Conservation (phyloP, 2,888 invertebrate genomes). For the Dendrolimus pini region DNA sequence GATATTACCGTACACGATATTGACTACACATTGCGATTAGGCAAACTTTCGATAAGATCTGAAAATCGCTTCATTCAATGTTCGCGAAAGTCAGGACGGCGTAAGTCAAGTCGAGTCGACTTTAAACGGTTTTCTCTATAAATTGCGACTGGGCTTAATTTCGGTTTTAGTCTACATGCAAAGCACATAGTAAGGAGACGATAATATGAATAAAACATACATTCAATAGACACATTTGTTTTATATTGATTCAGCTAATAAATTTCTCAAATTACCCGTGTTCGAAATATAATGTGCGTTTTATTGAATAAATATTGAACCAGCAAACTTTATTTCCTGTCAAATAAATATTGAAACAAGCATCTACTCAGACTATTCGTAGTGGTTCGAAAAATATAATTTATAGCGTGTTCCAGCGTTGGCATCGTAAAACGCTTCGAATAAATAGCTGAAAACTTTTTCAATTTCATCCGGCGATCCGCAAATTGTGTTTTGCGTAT, state of each 20-base stretch:
- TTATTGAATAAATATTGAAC: not conserved
- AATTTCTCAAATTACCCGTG: not conserved
- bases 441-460: constrained; percentile 74
- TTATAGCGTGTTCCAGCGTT: constrained; percentile 40
- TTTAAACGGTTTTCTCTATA: too few species aligned
- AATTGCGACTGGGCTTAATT: too few species aligned
- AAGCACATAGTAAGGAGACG: too few species aligned
- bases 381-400: constrained; percentile 53
- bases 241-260: not conserved
- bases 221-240: too few species aligned
- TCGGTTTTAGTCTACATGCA: too few species aligned
- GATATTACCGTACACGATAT: too few species aligned
- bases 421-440: constrained; percentile 53
- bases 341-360: constrained; percentile 4
- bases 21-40: too few species aligned
- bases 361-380: not conserved
- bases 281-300: not conserved
- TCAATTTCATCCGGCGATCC: constrained; percentile 68
- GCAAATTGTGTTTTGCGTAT: constrained; percentile 72
- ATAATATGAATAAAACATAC: too few species aligned
- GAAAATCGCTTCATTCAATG: too few species aligned
- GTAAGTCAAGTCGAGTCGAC: too few species aligned
- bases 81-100: too few species aligned
- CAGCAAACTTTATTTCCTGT: constrained; percentile 1
- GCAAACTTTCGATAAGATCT: too few species aligned